Evolutionary conservation across 1,140 invertebrate genomes (phyloP), one percentile per base, ranked within the genome.

Genomic region (Drosophila pruinosa): DNA sequence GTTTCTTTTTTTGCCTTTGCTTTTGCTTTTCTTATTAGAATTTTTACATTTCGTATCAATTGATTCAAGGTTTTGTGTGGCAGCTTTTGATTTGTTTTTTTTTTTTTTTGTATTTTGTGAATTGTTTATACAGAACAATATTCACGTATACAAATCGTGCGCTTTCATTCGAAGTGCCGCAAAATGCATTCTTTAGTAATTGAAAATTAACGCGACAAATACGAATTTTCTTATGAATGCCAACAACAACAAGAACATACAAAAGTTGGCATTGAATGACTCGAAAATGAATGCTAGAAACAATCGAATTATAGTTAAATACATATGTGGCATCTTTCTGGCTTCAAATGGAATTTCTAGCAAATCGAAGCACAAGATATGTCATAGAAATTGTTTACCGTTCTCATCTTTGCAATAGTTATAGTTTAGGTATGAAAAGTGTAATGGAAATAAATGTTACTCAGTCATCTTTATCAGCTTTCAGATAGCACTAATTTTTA

Each of bases 1-100:
- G 62, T 53, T 72, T 28, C 5, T 28, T 12, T 21, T 12, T 39
- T 52, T 62, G 4, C 12, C 12, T n/a, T 45, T 45, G 19, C 6
- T 12, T 38, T 63, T 74, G 12, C 53, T 6, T 24, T 69, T 76
- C 65, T 78, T 67, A 71, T 59, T 71, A 41, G 59, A 45, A 67
- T 81, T 83, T 78, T 72, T 79, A 53, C 73, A 75, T 85, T 82
- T 86, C 80, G 65, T 80, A 89, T 88, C 82, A 89, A 88, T 88
- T 86, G 82, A 88, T 88, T 88, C 82, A 88, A 88, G 82, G 82
- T 88, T 86, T 88, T 80, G 38, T 73, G 64, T 77, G 38, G 68
- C 81, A 56, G 62, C 80, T 61, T 85, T 81, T 86, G 77, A 85
- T 86, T 86, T 88, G 26, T 78, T 47, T 47, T 56, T 19, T 45